Percentiles rank a stretch among this genome's conserved stretches.
phyloP scores from a whole-genome alignment of 2,888 invertebrate species.

The Tipula confusa region DNA sequence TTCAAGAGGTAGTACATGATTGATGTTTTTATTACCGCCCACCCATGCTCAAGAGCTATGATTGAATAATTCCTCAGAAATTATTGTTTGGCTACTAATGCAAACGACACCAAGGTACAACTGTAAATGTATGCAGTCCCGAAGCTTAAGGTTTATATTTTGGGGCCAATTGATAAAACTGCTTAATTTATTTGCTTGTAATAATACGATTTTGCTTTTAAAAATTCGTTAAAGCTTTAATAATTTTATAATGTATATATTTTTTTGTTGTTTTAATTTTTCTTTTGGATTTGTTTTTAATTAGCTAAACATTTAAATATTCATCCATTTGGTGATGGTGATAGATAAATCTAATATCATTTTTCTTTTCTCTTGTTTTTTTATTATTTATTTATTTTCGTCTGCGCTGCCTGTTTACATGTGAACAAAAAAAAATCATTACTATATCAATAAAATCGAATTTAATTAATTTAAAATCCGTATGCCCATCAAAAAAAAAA shows the following conservation, averaged over 20 bases:
- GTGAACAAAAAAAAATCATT: not conserved
- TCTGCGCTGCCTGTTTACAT: conserved; percentile 21
- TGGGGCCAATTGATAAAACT: no score
- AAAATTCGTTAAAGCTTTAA: not conserved
- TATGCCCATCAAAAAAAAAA: not conserved
- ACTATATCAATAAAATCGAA: not conserved
- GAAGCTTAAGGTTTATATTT: no score
- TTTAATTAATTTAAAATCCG: not conserved
- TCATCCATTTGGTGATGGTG: conserved; percentile 35
- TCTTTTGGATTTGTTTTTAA: not conserved
- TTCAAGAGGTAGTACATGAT: no score
- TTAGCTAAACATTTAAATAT: conserved; percentile 21
- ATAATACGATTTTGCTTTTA: not conserved
- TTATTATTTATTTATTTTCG: conserved; percentile 29
- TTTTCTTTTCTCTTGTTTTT: conserved; percentile 34
- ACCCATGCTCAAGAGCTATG: no score
- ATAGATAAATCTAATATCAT: conserved; percentile 34
- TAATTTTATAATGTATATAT: not conserved
- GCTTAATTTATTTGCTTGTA: no score
- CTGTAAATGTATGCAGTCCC: no score
- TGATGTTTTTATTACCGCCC: no score
- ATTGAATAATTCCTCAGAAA: no score
- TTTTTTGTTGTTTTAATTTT: conserved; percentile 13
- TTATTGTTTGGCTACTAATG: no score
- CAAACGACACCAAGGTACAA: no score